Conservation (phyloP, 2,113 vertebrate genomes). For the Ammodytes dubius region DNA sequence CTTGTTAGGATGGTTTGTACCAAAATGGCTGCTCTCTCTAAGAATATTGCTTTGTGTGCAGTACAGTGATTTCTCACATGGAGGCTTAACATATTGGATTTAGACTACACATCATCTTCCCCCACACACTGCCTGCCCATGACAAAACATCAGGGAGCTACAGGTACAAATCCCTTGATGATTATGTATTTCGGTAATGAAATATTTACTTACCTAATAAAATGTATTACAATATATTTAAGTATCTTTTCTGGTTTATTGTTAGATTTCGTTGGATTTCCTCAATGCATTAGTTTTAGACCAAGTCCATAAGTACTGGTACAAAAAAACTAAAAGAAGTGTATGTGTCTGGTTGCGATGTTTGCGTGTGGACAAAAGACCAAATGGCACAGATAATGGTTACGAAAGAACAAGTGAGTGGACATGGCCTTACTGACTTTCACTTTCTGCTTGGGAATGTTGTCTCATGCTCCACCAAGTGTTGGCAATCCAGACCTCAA, state of each 20-base stretch:
- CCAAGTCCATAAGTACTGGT: too few relatives aligned
- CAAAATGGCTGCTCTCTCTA: slow-evolving; percentile 42
- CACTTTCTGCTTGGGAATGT: not conserved
- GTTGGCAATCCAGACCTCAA: slow-evolving; percentile 6
- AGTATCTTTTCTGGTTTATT: not conserved
- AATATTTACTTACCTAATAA: not conserved
- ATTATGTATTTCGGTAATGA: not conserved
- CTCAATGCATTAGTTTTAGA: too few relatives aligned
- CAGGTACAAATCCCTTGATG: not conserved
- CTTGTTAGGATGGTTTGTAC: slow-evolving; percentile 37
- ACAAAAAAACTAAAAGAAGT: too few relatives aligned
- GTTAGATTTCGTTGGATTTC: not conserved
- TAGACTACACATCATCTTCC: not conserved
- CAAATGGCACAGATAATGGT: too few relatives aligned
- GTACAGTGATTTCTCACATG: slow-evolving; percentile 3
- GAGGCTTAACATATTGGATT: slow-evolving; percentile 34
- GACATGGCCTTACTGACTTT: too few relatives aligned
- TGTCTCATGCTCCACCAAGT: slow-evolving; percentile 3
- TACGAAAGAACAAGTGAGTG: too few relatives aligned
- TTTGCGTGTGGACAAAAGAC: too few relatives aligned
- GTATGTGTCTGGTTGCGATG: too few relatives aligned
- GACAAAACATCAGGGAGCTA: not conserved
- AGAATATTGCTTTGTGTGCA: slow-evolving; percentile 39
- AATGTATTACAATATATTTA: not conserved
- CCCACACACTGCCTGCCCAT: not conserved